Percentiles rank a stretch among this genome's conserved stretches.
phyloP scores from a whole-genome alignment of 2,888 invertebrate species.

The Strigamia transsilvanica region DNA sequence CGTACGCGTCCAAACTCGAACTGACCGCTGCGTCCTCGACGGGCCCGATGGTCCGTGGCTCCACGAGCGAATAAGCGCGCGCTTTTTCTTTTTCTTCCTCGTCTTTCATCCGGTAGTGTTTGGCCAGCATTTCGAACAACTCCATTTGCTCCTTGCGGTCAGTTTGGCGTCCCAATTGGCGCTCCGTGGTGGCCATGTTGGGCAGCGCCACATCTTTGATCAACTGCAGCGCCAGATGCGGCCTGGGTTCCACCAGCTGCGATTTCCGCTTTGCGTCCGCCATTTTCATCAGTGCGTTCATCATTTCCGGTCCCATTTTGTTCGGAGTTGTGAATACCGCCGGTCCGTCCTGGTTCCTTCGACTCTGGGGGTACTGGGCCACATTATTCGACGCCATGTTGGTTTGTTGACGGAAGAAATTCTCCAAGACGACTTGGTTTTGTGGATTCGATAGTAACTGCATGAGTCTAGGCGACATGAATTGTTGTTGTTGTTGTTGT shows the following conservation, averaged over 20 bases:
- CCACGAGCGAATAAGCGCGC: no score
- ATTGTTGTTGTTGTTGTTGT: not conserved
- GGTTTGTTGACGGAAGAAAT: not conserved
- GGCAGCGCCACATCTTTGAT: not conserved
- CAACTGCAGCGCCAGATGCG: not conserved
- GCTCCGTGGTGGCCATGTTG: not conserved
- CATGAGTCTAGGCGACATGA: not conserved
- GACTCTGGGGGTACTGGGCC: not conserved
- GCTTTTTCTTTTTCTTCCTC: not conserved
- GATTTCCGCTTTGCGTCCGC: not conserved
- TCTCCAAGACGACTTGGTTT: not conserved
- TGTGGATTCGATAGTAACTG: not conserved
- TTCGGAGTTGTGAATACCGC: not conserved
- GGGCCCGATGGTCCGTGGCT: not conserved
- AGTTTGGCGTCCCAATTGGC: not conserved
- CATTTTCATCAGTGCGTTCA: not conserved
- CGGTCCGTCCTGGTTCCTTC: not conserved
- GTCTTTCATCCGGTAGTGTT: not conserved
- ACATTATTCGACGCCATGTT: not conserved
- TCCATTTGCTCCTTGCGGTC: not conserved
- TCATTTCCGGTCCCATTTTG: not conserved
- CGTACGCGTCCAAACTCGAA: not conserved
- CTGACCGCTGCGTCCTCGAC: not conserved
- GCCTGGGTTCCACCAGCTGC: not conserved
- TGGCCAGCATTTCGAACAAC: not conserved